Conservation (phyloP, 2,113 vertebrate species). For the Caloenas nicobarica region DNA sequence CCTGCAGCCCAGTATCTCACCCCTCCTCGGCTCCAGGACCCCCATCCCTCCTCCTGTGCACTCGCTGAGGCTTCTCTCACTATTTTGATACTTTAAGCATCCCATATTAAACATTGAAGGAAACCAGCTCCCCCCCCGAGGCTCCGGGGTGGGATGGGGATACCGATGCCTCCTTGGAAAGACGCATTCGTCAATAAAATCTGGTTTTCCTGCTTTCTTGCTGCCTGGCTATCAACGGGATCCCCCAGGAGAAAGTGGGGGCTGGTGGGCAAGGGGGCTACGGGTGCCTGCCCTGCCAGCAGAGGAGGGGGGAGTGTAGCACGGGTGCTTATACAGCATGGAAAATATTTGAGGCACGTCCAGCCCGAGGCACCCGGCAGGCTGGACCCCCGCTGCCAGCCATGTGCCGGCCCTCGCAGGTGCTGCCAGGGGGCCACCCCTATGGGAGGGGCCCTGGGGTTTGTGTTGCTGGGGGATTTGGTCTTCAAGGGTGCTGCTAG, state of each 20-base stretch:
- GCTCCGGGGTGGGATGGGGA: neutral
- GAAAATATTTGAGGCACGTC: slow-evolving; percentile 55
- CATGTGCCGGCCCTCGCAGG: neutral
- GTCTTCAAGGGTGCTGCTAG: neutral
- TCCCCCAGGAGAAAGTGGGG: neutral
- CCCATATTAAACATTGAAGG: slow-evolving; percentile 19
- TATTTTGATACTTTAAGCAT: slow-evolving; percentile 67
- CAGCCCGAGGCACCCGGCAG: neutral
- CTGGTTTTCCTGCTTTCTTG: slow-evolving; percentile 30
- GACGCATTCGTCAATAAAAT: neutral
- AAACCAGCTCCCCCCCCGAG: neutral
- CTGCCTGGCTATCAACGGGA: neutral
- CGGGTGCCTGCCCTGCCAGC: fast-evolving
- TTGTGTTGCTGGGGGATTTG: slow-evolving; percentile 2
- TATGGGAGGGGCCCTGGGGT: neutral
- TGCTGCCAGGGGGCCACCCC: neutral
- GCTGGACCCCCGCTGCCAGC: slow-evolving; percentile 14
- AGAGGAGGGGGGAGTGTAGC: neutral
- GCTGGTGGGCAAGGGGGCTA: neutral
- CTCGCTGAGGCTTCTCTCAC: slow-evolving; percentile 54
- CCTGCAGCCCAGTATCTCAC: neutral
- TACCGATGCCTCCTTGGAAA: neutral
- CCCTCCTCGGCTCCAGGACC: neutral
- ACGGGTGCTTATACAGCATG: slow-evolving; percentile 1
- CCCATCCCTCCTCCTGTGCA: neutral